Base-by-base conservation (phyloP, 2,113 vertebrate species). In the Crocuta crocuta region DNA sequence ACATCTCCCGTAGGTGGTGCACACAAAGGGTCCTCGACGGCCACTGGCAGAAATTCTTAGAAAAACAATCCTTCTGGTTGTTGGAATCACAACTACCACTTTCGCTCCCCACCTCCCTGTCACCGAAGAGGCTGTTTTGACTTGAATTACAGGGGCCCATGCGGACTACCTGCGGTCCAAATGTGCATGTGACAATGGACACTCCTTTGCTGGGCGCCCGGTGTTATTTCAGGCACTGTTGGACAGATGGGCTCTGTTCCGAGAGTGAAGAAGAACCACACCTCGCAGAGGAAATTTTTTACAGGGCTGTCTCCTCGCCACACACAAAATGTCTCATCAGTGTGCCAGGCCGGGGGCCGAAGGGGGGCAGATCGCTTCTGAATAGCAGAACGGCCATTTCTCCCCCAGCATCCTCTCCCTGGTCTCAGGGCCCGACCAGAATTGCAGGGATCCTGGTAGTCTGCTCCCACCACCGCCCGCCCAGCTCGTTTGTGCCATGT, bases 181-280 rank as follows among this genome's bases (percentile, higher is more conserved):
- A 94, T 80, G 96, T 55, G 78, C 55, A 0, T 66, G 95, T 93
- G 93, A 97, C 97, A 96, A 92, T 84, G 95, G 93, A 65, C 93
- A 45, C 91, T 79, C 85, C 95, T 92, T 94, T 31, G 65, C 95
- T 39, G 88, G 74, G 45, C 0, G 3, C 5, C n/a, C 13, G 0
- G 95, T 89, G 91, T 94, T 76, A 80, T 95, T 97, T 97, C 95
- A 96, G 95, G 93, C 93, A 28, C 91, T 33, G 97, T 21, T 80
- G 93, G 96, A 95, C 96, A 95, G 89, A 95, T 83, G 89, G 95
- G 91, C 93, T 95, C 74, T 80, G 45, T 85, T 93, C 65, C 1
- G n/a, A 88, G 95, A 88, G 95, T 6, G 4, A 58, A 73, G 58
- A 95, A 83, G 83, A 70, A 65, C 79, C 91, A 70, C 53, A 28